Evolutionary conservation across 2,888 invertebrate genomes (phyloP).

Genomic region (Eupithecia inturbata): DNA sequence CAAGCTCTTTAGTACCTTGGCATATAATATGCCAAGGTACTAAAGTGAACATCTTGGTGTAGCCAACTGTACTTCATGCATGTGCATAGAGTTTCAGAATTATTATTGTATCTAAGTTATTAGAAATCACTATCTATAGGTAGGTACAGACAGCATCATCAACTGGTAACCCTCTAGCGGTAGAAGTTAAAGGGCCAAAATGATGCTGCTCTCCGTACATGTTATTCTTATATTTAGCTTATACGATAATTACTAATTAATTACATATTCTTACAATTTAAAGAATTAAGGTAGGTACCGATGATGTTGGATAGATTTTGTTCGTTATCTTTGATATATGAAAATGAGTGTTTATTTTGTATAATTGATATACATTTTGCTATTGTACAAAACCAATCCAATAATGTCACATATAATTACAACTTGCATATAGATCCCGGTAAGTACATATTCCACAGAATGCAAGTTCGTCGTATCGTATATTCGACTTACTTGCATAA

Average conservation of each 20-base stretch:
- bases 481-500: conserved; percentile 53
- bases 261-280: not conserved
- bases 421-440: conserved; percentile 19
- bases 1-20: too few relatives aligned
- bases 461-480: conserved; percentile 47
- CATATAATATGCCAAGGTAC: too few relatives aligned
- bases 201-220: too few relatives aligned
- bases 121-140: too few relatives aligned
- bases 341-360: not conserved
- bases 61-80: not conserved
- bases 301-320: not conserved
- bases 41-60: not conserved
- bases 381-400: not conserved
- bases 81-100: too few relatives aligned
- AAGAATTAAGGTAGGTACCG: not conserved
- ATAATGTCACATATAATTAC: not conserved
- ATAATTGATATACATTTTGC: not conserved
- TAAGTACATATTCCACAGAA: conserved; percentile 43
- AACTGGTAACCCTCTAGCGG: too few relatives aligned
- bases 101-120: too few relatives aligned
- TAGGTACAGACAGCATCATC: too few relatives aligned
- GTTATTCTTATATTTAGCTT: too few relatives aligned
- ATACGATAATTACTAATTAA: too few relatives aligned
- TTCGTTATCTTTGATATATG: not conserved
- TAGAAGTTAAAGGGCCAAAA: too few relatives aligned